Base-by-base conservation (phyloP, 2,113 vertebrate genomes). In the Gobio gobio region DNA sequence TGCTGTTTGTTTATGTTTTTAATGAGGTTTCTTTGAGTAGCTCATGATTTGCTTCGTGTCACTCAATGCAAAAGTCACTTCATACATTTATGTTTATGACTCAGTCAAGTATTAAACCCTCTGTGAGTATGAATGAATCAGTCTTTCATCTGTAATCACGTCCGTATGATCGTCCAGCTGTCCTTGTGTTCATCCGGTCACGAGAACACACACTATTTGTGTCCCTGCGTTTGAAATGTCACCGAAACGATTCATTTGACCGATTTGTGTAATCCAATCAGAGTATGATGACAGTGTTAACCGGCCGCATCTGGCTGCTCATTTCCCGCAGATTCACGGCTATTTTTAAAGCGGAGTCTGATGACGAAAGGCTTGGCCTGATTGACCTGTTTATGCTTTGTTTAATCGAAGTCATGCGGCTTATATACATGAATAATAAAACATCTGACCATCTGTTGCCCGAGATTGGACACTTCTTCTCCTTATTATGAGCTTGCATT, bases 201-300 rank as follows among this genome's bases (percentile, higher is more conserved):
- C 22, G 20, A 61, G 24, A 51, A 47, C 43, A 16, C 43, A 18
- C 45, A 22, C n/a, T 40, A 1, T 76, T 76, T 82, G 47, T 72
- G 47, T 58, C 49, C 29, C 61, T 49, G 78, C 73, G 36, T 59
- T 63, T 43, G 68, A 72, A 70, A 78, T 73, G 83, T 68, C 87
- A 78, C 36, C 73, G 82, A 49, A 47, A 43, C 78, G 61, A 83
- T 83, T 83, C 51, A 87, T 85, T 88, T 87, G 12, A 72, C 51
- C 43, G 78, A 56, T 87, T 73, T 74, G 77, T 64, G 74, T 88
- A 88, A 88, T 88, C 56, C 77, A 78, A 85, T 85, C 72, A 47
- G 7, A 47, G 56, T 58, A n/a, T 88, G 26, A 33, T 82, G 51
- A 79, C 70, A 0, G 40, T 40, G 73, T 72, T 56, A 73, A 33